phyloP scores from a whole-genome alignment of 1,140 invertebrate species.

The Drosophila sp. region DNA sequence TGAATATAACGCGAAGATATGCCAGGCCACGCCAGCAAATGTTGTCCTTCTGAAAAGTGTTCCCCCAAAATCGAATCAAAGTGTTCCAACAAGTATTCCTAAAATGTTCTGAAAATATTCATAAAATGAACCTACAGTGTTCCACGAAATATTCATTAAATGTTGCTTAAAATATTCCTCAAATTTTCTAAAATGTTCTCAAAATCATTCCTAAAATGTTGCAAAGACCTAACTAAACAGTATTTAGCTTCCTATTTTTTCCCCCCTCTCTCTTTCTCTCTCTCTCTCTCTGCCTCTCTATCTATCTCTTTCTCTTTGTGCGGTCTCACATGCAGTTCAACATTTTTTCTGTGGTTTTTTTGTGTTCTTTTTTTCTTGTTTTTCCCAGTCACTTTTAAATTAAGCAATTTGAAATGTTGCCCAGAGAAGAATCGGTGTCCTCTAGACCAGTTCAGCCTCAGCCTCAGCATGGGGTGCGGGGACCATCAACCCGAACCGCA shows the following conservation, averaged over 20 bases:
- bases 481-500: conserved; percentile 34
- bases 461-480: not conserved
- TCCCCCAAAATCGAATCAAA: too few species aligned
- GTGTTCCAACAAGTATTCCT: too few species aligned
- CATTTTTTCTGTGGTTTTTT: conserved; percentile 17
- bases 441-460: conserved; percentile 8
- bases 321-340: not conserved
- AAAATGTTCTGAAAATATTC: too few species aligned
- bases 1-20: too few species aligned
- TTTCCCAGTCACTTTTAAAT: conserved; percentile 73
- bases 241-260: conserved; percentile 73
- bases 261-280: conserved; percentile 30
- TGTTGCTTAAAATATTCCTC: too few species aligned
- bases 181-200: too few species aligned
- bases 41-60: too few species aligned
- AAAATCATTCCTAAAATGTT: too few species aligned
- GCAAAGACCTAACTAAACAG: conserved; percentile 48
- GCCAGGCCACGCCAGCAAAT: too few species aligned
- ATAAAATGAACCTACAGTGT: too few species aligned
- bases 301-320: not conserved
- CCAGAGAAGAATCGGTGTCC: conserved; percentile 42
- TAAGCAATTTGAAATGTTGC: conserved; percentile 79
- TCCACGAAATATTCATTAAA: too few species aligned
- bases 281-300: not conserved
- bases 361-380: conserved; percentile 32